Evolutionary conservation across 2,888 invertebrate genomes (phyloP).

Genomic region (Caenorhabditis virilis): DNA sequence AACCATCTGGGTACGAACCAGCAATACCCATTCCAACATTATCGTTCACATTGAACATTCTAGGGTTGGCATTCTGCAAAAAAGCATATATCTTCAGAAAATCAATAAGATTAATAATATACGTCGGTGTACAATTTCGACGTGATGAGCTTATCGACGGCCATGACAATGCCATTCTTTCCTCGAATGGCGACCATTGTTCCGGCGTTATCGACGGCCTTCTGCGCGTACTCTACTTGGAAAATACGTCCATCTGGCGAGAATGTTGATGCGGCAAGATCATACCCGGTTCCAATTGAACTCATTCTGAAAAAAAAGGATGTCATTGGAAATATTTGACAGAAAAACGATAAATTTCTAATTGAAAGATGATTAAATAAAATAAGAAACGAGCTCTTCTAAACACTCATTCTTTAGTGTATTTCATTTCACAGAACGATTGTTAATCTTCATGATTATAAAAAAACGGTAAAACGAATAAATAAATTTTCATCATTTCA

Average conservation of each 20-base stretch:
- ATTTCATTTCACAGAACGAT: no score
- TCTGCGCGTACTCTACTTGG: conserved; percentile 97
- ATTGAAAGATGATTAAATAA: no score
- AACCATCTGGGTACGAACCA: conserved; percentile 67
- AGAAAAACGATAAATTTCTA: no score
- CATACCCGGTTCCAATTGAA: conserved; percentile 95
- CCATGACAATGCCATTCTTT: conserved; percentile 94
- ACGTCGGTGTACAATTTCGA: conserved; percentile 63
- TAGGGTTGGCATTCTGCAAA: conserved; percentile 63
- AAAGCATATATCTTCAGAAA: background rate
- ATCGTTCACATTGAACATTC: conserved; percentile 79
- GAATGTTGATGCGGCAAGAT: conserved; percentile 99
- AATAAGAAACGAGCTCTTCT: no score
- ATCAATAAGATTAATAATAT: conserved; percentile 71
- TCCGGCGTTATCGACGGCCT: conserved; percentile 94
- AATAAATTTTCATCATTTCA: no score
- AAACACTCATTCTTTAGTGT: no score
- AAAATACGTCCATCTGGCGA: conserved; percentile 98
- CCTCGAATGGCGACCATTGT: conserved; percentile 92
- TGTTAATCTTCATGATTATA: no score
- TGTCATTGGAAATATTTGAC: no score
- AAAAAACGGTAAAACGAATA: no score
- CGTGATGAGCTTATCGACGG: conserved; percentile 85
- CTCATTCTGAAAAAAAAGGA: conserved; percentile 78
- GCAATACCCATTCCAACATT: conserved; percentile 81